Percentiles rank a stretch among this genome's conserved stretches.
Conservation (phyloP, 2,888 invertebrate species). For the Cryptocephalus primarius region DNA sequence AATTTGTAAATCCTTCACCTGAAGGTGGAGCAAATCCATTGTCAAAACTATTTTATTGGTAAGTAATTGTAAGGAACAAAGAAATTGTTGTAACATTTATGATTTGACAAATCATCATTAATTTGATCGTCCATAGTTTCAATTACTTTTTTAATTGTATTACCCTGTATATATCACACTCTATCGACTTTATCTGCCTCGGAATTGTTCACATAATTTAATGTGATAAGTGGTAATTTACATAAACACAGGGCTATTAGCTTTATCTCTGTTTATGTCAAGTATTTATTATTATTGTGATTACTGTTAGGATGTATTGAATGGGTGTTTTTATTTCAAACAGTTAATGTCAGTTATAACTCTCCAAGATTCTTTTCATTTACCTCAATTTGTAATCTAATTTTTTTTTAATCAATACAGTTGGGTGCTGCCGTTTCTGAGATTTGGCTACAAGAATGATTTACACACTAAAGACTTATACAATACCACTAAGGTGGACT, state of each 20-base stretch:
- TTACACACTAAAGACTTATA: constrained; percentile 56
- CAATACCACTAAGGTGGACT: constrained; percentile 48
- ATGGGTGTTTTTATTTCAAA: no score
- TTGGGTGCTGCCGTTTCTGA: constrained; percentile 56
- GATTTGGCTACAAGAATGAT: constrained; percentile 51
- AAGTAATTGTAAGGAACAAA: constrained; percentile 30
- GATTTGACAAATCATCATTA: no score
- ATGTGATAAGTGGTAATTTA: neutral
- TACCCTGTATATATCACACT: no score
- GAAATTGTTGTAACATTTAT: no score
- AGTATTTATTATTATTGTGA: no score
- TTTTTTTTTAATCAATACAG: constrained; percentile 35
- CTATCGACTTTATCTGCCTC: no score
- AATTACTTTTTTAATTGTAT: neutral
- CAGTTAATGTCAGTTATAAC: no score
- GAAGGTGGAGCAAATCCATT: constrained; percentile 45
- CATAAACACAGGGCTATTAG: no score
- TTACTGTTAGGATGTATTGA: no score
- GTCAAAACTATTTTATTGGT: constrained; percentile 52
- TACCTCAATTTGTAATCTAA: neutral
- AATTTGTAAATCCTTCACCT: constrained; percentile 49
- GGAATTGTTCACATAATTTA: no score
- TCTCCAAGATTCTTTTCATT: neutral
- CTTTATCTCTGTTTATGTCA: no score
- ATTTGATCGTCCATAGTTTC: neutral